These are phyloP conservation scores for Pecten maximus DNA, from an alignment of 2,888 invertebrate species.

Conservation along the genomic window DNA sequence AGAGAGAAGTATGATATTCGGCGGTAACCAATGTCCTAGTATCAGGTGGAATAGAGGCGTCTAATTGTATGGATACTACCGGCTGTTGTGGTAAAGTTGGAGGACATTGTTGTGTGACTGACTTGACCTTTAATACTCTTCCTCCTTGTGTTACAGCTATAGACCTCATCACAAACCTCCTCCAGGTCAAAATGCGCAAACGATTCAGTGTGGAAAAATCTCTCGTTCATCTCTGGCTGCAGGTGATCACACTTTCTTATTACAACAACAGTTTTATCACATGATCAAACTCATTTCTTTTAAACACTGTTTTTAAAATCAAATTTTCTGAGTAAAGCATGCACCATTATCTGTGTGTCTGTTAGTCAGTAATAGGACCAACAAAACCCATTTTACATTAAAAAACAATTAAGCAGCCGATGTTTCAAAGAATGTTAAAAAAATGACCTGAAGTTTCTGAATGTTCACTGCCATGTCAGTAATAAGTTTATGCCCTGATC, in stretches of 20 bases:
- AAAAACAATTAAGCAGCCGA: too few relatives aligned
- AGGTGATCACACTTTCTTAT: constrained; percentile 85
- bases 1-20: not conserved
- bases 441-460: too few relatives aligned
- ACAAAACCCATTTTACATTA: too few relatives aligned
- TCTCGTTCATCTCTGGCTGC: constrained; percentile 96
- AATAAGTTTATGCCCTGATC: not conserved
- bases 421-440: too few relatives aligned
- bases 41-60: not conserved
- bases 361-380: too few relatives aligned
- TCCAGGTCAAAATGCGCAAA: constrained; percentile 93
- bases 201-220: constrained; percentile 98
- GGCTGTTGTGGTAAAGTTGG: not conserved
- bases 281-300: too few relatives aligned
- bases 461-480: too few relatives aligned
- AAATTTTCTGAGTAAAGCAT: too few relatives aligned
- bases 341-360: too few relatives aligned
- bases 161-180: constrained; percentile 97
- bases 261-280: not conserved
- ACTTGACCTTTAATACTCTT: constrained; percentile 37
- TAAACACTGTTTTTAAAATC: too few relatives aligned
- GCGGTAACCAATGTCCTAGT: not conserved
- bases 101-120: not conserved
- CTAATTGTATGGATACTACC: not conserved
- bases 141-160: constrained; percentile 88